phyloP scores from a whole-genome alignment of 2,797 vertebrate genomes.

The Danio jaintianensis region DNA sequence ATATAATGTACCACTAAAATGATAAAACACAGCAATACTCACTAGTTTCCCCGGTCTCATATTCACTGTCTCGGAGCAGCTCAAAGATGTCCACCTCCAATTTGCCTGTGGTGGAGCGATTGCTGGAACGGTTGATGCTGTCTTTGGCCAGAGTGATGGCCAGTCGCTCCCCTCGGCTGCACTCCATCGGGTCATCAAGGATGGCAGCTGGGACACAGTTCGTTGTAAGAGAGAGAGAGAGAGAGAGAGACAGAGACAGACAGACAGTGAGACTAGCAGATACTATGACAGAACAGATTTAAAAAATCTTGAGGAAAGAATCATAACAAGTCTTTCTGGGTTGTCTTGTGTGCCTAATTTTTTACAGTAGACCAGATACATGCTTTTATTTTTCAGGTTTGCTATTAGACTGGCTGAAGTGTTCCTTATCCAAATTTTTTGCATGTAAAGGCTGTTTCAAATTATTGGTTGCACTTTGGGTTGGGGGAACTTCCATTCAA shows the following conservation, averaged over 20 bases:
- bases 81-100: constrained; percentile 99
- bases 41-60: constrained; percentile 98
- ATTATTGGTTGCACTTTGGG: too few relatives aligned
- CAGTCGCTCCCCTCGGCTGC: constrained; percentile 95
- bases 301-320: background rate
- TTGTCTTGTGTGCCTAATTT: background rate
- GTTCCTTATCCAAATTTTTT: background rate
- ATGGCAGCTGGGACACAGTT: constrained; percentile 86
- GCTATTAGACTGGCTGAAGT: background rate
- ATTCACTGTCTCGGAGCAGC: constrained; percentile 96
- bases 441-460: too few relatives aligned
- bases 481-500: too few relatives aligned
- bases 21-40: constrained; percentile 69
- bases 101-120: constrained; percentile 90
- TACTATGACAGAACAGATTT: constrained; percentile 6
- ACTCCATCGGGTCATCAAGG: constrained; percentile 98
- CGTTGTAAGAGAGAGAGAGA: constrained; percentile 22
- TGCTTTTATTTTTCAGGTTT: constrained; percentile 16
- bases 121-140: constrained; percentile 92
- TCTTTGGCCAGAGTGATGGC: constrained; percentile 98
- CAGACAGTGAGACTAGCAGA: constrained; percentile 12
- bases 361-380: background rate
- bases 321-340: constrained; percentile 5
- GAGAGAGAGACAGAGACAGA: background rate
- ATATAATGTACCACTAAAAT: background rate